Conservation (phyloP, 2,797 vertebrate genomes). For the Microctenopoma lineatum region DNA sequence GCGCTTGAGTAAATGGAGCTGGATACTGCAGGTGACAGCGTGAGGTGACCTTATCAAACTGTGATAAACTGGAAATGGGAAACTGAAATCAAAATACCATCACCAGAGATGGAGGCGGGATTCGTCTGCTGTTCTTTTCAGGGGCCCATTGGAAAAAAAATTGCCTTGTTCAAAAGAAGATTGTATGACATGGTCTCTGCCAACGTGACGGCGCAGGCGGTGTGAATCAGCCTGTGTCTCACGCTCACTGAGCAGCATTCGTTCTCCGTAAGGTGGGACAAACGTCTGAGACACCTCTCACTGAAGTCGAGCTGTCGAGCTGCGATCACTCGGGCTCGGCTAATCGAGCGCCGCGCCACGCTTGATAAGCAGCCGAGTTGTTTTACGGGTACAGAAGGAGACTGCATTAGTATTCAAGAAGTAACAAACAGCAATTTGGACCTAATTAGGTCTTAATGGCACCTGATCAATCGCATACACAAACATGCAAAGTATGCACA, state of each 20-base stretch:
- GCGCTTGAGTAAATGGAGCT: slow-evolving; percentile 84
- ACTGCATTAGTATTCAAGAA: slow-evolving; percentile 59
- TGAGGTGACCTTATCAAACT: slow-evolving; percentile 88
- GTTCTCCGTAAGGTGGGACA: slow-evolving; percentile 5
- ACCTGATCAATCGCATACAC: slow-evolving; percentile 67
- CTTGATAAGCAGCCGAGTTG: slow-evolving; percentile 38
- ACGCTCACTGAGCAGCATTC: slow-evolving; percentile 19
- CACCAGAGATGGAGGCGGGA: slow-evolving; percentile 51
- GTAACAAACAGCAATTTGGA: slow-evolving; percentile 66
- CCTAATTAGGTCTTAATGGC: slow-evolving; percentile 77
- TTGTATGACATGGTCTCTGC: slow-evolving; percentile 65
- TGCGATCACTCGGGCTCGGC: slow-evolving; percentile 33
- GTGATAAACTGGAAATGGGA: slow-evolving; percentile 88
- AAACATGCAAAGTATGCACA: slow-evolving; percentile 34
- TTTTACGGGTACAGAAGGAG: slow-evolving; percentile 11
- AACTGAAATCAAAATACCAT: slow-evolving; percentile 86
- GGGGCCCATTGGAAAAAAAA: slow-evolving; percentile 52
- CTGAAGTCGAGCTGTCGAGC: slow-evolving; percentile 26
- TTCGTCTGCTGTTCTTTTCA: slow-evolving; percentile 68
- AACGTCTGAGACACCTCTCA: slow-evolving; percentile 23
- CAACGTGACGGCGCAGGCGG: slow-evolving; percentile 51
- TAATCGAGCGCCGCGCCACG: slow-evolving; percentile 50
- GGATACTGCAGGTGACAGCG: slow-evolving; percentile 83
- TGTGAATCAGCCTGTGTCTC: slow-evolving; percentile 43
- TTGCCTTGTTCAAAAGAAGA: slow-evolving; percentile 70